These are phyloP conservation scores for Talpa occidentalis DNA, from an alignment of 2,113 vertebrate genomes.

Conservation along the genomic window DNA sequence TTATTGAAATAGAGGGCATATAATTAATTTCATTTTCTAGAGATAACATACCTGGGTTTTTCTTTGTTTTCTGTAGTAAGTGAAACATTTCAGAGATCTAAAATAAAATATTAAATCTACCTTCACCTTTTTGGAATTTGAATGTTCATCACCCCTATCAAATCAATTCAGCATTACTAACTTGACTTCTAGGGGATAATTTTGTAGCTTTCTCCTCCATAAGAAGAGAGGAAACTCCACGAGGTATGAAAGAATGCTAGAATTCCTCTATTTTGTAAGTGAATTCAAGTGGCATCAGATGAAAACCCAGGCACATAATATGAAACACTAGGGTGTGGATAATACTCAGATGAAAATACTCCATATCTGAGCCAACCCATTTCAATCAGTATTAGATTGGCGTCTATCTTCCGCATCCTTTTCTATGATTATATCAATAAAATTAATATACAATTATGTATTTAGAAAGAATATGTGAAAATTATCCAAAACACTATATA, in stretches of 20 bases:
- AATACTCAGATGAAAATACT: not conserved
- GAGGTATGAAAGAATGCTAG: constrained; percentile 1
- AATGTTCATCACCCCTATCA: constrained; percentile 38
- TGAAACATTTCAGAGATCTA: not conserved
- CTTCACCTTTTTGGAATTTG: not conserved
- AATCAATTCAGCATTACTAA: constrained; percentile 56
- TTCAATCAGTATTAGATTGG: not conserved
- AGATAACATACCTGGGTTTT: not conserved
- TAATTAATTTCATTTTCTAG: constrained; percentile 18
- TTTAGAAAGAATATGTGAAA: not conserved
- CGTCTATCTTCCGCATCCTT: not conserved
- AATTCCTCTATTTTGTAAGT: not conserved
- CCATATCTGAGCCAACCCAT: not conserved
- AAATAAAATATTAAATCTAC: constrained; percentile 19
- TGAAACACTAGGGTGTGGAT: not conserved
- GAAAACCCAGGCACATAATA: constrained; percentile 10
- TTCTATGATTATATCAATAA: not conserved
- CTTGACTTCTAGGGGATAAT: constrained; percentile 44
- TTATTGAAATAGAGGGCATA: not conserved
- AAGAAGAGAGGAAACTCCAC: not conserved
- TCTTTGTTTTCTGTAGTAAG: not conserved
- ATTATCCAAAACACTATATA: not conserved
- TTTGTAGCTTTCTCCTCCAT: constrained; percentile 10
- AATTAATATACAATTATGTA: not conserved
- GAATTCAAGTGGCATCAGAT: not conserved